A percentile compares a stretch with the other conserved stretches of the same genome.
These are phyloP conservation scores for Morphnarchus princeps DNA, from an alignment of 2,113 vertebrate species.

Conservation along the genomic window DNA sequence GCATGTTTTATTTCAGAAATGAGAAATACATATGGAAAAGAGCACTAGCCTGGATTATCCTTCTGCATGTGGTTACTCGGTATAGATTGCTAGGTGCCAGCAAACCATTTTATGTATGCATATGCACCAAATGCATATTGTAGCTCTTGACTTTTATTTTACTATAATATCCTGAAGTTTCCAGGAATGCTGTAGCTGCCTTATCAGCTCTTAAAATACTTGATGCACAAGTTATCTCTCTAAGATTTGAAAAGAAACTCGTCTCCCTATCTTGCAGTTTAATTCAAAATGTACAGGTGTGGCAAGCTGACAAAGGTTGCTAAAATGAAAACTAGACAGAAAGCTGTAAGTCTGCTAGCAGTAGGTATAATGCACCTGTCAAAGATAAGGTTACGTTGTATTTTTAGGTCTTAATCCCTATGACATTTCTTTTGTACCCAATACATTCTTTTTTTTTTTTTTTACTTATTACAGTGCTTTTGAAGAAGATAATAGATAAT, in stretches of 20 bases:
- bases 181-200: neutral
- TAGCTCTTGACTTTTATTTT: neutral
- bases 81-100: neutral
- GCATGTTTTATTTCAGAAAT: neutral
- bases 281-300: neutral
- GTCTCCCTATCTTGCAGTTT: neutral
- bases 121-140: neutral
- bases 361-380: neutral
- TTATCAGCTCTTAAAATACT: neutral
- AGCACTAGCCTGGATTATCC: neutral
- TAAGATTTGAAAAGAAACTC: constrained; percentile 8
- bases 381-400: neutral
- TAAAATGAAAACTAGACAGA: neutral
- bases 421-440: neutral
- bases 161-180: neutral
- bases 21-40: neutral
- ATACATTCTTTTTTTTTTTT: neutral
- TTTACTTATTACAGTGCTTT: neutral
- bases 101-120: neutral
- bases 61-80: neutral
- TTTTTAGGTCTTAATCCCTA: neutral
- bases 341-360: neutral
- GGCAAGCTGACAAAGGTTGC: neutral
- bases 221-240: neutral
- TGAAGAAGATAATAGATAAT: neutral